Percentiles rank a stretch among this genome's conserved stretches.
phyloP scores from a whole-genome alignment of 2,113 vertebrate genomes.

The Perognathus longimembris region DNA sequence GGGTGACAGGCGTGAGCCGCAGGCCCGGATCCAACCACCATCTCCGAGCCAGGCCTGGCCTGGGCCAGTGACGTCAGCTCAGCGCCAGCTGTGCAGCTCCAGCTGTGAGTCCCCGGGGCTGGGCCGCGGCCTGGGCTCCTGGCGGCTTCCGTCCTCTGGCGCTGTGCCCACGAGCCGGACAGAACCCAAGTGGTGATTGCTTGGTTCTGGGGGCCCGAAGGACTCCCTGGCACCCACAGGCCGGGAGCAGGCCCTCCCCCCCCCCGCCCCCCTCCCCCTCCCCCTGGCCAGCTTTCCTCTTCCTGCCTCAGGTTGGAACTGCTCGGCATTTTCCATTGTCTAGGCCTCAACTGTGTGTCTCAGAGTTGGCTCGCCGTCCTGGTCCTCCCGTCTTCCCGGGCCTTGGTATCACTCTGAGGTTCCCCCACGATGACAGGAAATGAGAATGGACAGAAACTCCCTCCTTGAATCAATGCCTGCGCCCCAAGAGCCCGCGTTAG shows the following conservation, averaged over 20 bases:
- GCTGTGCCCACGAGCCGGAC: background rate
- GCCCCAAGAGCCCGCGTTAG: no score
- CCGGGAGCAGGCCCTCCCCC: background rate
- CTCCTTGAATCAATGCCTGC: conserved; percentile 55
- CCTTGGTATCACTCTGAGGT: conserved; percentile 46
- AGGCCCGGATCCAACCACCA: no score
- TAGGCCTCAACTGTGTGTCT: background rate
- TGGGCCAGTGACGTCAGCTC: no score
- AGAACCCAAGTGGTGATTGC: background rate
- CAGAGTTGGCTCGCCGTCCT: background rate
- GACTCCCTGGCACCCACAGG: background rate
- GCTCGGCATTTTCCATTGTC: background rate
- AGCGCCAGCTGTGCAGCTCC: no score
- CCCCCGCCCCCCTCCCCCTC: background rate
- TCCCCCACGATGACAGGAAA: conserved; percentile 31
- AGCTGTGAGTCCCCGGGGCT: no score
- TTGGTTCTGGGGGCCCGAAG: background rate
- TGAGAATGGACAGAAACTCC: background rate
- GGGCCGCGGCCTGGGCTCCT: background rate
- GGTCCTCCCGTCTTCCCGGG: conserved; percentile 42
- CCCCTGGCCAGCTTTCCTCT: background rate
- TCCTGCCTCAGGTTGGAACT: background rate
- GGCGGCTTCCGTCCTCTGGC: background rate
- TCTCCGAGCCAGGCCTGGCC: no score
- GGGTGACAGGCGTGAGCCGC: no score